Conservation (phyloP, 2,113 vertebrate species). For the Nibea albiflora region DNA sequence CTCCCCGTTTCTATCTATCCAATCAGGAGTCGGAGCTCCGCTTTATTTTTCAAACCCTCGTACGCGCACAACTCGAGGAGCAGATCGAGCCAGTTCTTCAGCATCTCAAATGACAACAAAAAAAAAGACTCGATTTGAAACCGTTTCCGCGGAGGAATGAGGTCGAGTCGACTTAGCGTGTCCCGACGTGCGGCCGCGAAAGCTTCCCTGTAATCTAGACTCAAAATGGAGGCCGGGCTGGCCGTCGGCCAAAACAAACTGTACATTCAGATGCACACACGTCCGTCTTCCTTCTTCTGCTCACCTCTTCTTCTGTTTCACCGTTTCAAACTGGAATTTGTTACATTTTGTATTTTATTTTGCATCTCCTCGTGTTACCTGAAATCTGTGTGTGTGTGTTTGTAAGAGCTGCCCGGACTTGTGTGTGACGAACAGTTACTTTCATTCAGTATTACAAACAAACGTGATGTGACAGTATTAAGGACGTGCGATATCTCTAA, state of each 20-base stretch:
- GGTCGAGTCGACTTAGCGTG: slow-evolving; percentile 37
- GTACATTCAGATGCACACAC: slow-evolving; percentile 22
- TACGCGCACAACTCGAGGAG: not conserved
- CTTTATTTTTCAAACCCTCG: not conserved
- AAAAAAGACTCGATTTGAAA: slow-evolving; percentile 11
- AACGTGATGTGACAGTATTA: slow-evolving; percentile 74
- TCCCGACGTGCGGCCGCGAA: slow-evolving; percentile 40
- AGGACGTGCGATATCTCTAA: slow-evolving; percentile 39
- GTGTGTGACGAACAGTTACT: slow-evolving; percentile 74
- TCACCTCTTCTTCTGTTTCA: not conserved
- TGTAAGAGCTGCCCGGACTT: slow-evolving; percentile 85
- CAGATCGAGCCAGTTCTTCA: not conserved
- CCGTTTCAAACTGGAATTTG: slow-evolving; percentile 83
- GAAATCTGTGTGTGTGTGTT: slow-evolving; percentile 71
- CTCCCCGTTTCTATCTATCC: slow-evolving; percentile 5
- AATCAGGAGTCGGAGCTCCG: slow-evolving; percentile 18
- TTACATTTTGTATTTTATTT: slow-evolving; percentile 66
- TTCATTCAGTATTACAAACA: slow-evolving; percentile 72
- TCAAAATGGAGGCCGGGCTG: slow-evolving; percentile 53
- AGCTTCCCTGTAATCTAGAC: slow-evolving; percentile 43
- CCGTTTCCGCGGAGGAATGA: slow-evolving; percentile 50
- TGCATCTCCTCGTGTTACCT: slow-evolving; percentile 43
- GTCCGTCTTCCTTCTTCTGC: slow-evolving; percentile 3
- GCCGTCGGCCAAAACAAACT: slow-evolving; percentile 44
- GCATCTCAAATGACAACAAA: slow-evolving; percentile 19